Percentiles rank a stretch among this genome's conserved stretches.
These are phyloP conservation scores for Ovibos moschatus DNA, from an alignment of 2,113 vertebrate genomes.

Conservation along the genomic window DNA sequence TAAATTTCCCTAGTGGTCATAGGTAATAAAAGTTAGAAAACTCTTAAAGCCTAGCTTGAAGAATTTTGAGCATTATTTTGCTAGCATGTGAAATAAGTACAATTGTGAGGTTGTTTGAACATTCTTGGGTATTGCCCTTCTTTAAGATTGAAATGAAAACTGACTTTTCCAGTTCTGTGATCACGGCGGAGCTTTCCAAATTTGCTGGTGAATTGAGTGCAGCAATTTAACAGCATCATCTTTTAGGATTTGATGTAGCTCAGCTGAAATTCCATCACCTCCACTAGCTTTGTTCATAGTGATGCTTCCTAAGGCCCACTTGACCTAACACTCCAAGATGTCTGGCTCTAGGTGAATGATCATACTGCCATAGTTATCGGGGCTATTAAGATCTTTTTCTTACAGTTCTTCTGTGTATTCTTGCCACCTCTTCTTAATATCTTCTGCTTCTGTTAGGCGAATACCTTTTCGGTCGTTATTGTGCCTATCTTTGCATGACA, in stretches of 20 bases:
- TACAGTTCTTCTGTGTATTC: not conserved
- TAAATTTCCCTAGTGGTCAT: not conserved
- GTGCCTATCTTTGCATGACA: not conserved
- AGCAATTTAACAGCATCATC: not conserved
- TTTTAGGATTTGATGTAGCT: not conserved
- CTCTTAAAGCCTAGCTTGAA: not conserved
- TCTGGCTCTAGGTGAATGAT: not conserved
- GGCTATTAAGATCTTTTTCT: not conserved
- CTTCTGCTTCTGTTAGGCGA: not conserved
- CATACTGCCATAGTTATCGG: not conserved
- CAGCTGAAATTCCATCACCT: not conserved
- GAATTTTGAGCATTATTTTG: not conserved
- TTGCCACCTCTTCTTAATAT: not conserved
- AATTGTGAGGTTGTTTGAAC: not conserved
- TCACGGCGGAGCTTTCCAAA: not conserved
- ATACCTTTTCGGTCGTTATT: not conserved
- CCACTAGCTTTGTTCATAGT: not conserved
- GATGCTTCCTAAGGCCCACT: not conserved
- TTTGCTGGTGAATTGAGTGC: not conserved
- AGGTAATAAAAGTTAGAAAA: not conserved
- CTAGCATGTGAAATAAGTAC: not conserved
- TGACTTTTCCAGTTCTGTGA: not conserved
- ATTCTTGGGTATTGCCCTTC: not conserved
- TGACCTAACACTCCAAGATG: not conserved
- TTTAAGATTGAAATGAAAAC: not conserved